Base-by-base conservation (phyloP, 35 echinoderm and acorn worm species). In the Patiria miniata region DNA sequence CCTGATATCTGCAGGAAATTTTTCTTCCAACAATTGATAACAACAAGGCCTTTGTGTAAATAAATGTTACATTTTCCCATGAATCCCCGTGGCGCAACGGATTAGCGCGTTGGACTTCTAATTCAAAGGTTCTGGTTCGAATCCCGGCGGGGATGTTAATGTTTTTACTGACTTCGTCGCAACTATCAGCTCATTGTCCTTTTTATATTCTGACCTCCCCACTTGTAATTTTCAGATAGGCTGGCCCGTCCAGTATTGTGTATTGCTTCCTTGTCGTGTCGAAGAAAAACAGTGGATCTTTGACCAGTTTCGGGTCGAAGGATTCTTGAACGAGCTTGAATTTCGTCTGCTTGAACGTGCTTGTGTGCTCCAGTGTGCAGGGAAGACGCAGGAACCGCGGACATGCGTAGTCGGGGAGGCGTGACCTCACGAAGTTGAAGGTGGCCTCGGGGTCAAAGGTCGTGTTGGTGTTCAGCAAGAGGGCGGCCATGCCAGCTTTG, bases 291-390 rank as follows among this genome's bases (percentile, higher is more conserved):
- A 95, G 59, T 1, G 92, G 92, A 50, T 92, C 93, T 30, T 39
- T 78, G 2, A 99, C 85, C 19, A 92, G 68, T 52, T 34, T 36
- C 2, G 90, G 89, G 51, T 95, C 90, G 47, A 99, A 99, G 23
- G 92, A 93, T 42, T 99, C 96, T n/a, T 99, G 89, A 12, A 95
- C 89, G 2, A 99, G 87, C 39, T 47, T 29, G 5, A 69, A 79
- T 77, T 94, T 99, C 39, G 81, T 99, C 57, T 94, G 96, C 39
- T 99, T 99, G 59, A 99, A 95, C 10, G 96, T 99, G 39, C 89
- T 85, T 0, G 96, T 99, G 65, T 99, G 96, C 39, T 94, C 92
- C 78, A 99, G 76, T 7, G 59, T 28, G 32, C 40, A 28, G 26
- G 83, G 40, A 22, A 99, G 36, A 8, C 92, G 93, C 5, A 99